A percentile compares a stretch with the other conserved stretches of the same genome.
phyloP scores from a whole-genome alignment of 2,888 invertebrate genomes.

The Aelia acuminata region DNA sequence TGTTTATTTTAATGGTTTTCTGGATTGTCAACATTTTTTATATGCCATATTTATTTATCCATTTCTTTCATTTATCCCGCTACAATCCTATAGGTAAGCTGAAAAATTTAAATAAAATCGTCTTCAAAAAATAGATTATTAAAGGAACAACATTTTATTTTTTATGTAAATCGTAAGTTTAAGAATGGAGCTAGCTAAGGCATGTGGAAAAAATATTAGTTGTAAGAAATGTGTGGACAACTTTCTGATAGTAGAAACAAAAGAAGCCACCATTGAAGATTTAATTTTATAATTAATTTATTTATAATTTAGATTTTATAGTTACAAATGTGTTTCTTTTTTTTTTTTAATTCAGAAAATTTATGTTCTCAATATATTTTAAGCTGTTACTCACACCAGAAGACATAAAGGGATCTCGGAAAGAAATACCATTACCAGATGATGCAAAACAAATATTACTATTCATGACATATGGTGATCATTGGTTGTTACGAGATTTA shows the following conservation, averaged over 20 bases:
- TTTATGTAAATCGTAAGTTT: not conserved
- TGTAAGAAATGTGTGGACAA: not conserved
- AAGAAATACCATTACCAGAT: slow-evolving; percentile 50
- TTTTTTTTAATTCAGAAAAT: not conserved
- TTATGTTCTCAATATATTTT: not conserved
- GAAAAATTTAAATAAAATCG: not conserved
- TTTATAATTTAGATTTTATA: not conserved
- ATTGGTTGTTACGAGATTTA: slow-evolving; percentile 48
- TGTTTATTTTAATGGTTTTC: not conserved
- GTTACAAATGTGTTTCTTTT: no score
- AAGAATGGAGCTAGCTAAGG: not conserved
- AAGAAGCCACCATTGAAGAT: not conserved
- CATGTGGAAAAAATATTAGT: not conserved
- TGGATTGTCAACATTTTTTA: not conserved
- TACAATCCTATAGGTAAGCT: not conserved
- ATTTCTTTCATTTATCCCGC: not conserved
- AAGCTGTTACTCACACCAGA: slow-evolving; percentile 16
- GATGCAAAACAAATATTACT: slow-evolving; percentile 57
- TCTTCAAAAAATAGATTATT: not conserved
- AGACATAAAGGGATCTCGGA: slow-evolving; percentile 36
- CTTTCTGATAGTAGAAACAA: not conserved
- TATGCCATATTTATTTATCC: not conserved
- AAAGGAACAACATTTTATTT: no score
- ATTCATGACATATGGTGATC: slow-evolving; percentile 53
- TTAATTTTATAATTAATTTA: no score